Conservation (phyloP, 2,888 invertebrate species). For the Spatulosminthurus flaviceps region DNA sequence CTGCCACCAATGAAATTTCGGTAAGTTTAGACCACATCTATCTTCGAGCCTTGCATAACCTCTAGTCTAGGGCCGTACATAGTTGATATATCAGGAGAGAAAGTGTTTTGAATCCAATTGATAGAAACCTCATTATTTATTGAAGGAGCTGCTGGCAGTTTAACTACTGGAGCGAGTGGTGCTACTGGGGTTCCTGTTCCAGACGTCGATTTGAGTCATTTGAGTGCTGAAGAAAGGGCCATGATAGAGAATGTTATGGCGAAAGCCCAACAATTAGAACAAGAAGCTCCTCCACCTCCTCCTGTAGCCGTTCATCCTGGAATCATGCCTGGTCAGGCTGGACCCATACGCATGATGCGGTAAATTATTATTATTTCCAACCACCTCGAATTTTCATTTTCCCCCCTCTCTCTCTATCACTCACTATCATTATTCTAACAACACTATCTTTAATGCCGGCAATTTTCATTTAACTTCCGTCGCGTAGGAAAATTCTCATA, state of each 20-base stretch:
- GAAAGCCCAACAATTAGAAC: conserved; percentile 70
- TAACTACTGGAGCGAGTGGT: conserved; percentile 16
- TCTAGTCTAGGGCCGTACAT: too few relatives aligned
- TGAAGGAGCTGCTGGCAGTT: conserved; percentile 36
- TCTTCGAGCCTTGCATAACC: too few relatives aligned
- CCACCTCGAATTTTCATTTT: background rate
- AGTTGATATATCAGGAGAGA: too few relatives aligned
- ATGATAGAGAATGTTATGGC: conserved; percentile 74
- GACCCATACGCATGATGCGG: conserved; percentile 61
- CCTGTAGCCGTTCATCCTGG: conserved; percentile 51
- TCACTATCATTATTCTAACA: too few relatives aligned
- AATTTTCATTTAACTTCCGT: too few relatives aligned
- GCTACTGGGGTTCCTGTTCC: conserved; percentile 65
- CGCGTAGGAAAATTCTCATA: too few relatives aligned
- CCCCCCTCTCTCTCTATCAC: background rate
- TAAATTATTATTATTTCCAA: conserved; percentile 38
- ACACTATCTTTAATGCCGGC: too few relatives aligned
- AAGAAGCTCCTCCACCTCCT: conserved; percentile 59
- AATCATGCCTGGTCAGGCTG: conserved; percentile 48
- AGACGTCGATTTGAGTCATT: conserved; percentile 71
- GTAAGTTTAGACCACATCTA: too few relatives aligned
- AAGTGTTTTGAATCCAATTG: background rate
- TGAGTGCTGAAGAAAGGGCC: conserved; percentile 72
- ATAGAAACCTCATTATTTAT: conserved; percentile 43
- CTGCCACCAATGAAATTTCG: too few relatives aligned